A percentile compares a stretch with the other conserved stretches of the same genome.
These are phyloP conservation scores for Astyanax mexicanus DNA, from an alignment of 2,797 vertebrate genomes.

Conservation along the genomic window DNA sequence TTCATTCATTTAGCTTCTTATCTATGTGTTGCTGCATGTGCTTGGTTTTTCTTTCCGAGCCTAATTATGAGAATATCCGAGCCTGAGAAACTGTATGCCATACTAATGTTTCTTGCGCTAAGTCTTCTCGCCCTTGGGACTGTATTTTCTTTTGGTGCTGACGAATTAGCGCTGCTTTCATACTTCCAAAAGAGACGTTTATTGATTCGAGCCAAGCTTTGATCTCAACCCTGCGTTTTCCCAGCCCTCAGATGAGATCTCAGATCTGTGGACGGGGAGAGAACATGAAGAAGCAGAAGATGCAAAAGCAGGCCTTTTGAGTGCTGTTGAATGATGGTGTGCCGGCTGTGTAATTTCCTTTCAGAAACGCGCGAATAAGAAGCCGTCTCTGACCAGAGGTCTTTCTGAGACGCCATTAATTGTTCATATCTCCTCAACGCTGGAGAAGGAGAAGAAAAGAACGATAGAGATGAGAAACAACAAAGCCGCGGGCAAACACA, in stretches of 20 bases:
- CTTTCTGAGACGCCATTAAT: slow-evolving; percentile 28
- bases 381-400: neutral
- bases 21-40: neutral
- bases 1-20: neutral
- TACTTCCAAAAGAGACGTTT: slow-evolving; percentile 10
- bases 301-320: too few species aligned
- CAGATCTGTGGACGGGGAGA: neutral
- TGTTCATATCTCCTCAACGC: slow-evolving; percentile 41
- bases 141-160: slow-evolving; percentile 23
- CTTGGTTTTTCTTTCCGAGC: neutral
- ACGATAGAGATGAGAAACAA: slow-evolving; percentile 50
- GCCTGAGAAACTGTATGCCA: neutral
- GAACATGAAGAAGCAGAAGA: neutral
- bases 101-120: neutral
- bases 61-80: neutral
- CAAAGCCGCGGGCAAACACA: slow-evolving; percentile 46
- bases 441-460: slow-evolving; percentile 7
- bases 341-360: neutral
- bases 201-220: slow-evolving; percentile 47
- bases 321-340: too few species aligned
- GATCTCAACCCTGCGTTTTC: slow-evolving; percentile 33
- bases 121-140: slow-evolving; percentile 20
- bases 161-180: slow-evolving; percentile 20
- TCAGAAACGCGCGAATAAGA: neutral
- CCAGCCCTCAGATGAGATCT: neutral